Percentiles rank a stretch among this genome's conserved stretches.
phyloP scores from a whole-genome alignment of 2,113 vertebrate species.

The Panthera tigris region DNA sequence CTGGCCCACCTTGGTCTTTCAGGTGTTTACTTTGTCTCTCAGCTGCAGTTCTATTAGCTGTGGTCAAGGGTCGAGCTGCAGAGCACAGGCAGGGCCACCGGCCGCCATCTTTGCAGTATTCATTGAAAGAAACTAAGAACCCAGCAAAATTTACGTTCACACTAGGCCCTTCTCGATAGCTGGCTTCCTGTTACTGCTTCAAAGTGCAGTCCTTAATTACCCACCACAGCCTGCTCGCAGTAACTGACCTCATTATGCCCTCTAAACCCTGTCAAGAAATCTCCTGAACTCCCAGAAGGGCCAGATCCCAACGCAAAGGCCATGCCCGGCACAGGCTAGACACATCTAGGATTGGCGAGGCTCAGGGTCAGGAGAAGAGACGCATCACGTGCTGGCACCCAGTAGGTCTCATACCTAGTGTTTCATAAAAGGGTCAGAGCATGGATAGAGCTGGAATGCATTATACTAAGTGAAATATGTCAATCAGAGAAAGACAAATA shows the following conservation, averaged over 20 bases:
- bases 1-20: too few species aligned
- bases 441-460: too few species aligned
- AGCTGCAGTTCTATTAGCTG: not conserved
- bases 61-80: not conserved
- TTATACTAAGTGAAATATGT: too few species aligned
- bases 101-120: not conserved
- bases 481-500: too few species aligned
- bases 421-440: not conserved
- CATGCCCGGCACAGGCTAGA: not conserved
- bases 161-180: not conserved
- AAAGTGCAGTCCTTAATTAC: not conserved
- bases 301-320: not conserved
- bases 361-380: not conserved
- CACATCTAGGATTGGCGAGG: not conserved
- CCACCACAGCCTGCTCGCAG: not conserved
- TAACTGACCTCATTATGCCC: not conserved
- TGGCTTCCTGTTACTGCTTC: not conserved
- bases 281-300: not conserved
- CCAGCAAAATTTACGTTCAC: not conserved
- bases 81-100: accelerated
- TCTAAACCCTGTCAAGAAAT: not conserved
- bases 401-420: accelerated
- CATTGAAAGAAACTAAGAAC: not conserved
- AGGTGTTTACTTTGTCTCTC: not conserved
- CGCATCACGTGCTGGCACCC: accelerated